Evolutionary conservation across 2,113 vertebrate species (phyloP), one percentile per base, ranked within the genome.

Genomic region (Lagopus muta): DNA sequence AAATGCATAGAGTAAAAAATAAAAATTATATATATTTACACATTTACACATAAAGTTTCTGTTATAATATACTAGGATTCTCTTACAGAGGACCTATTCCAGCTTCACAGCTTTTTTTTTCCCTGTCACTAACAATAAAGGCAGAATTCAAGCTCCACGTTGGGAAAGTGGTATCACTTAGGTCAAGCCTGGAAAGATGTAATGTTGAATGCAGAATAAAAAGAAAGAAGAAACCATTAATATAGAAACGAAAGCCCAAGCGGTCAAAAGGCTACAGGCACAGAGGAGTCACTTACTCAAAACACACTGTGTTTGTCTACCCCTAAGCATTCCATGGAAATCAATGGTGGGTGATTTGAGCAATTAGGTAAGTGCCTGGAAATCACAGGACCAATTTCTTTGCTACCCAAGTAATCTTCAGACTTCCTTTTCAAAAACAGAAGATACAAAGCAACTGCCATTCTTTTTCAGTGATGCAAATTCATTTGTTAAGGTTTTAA

Each of bases 211-310:
- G 60, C 45, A 54, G 48, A 50, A 86, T 70, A 32, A 8, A 0
- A 5, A 0, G n/a, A 74, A 34, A 11, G 0, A 5, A 0, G 36
- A 62, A 43, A 60, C 4, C 8, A 7, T 72, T 80, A 91, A 73
- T 40, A 30, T 8, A 71, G 60, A 74, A 93, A 81, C 20, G 36
- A 36, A 81, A 83, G 19, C 52, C 28, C 54, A 28, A 67, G 2
- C 16, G 74, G 30, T 50, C 58, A 24, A 88, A 93, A 84, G 10
- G 13, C 8, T 76, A 11, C 70, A 82, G 5, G 5, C 8, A 19
- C 1, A 64, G 21, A 74, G 11, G 13, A 88, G 15, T 67, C 58
- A 74, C 16, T 17, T 47, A 22, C 21, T 24, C 55, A 77, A 81
- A 80, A 75, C 50, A 78, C 0, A 0, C 8, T 22, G 27, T n/a